Conservation (phyloP, 2,888 invertebrate species). For the Laspeyria flexula region DNA sequence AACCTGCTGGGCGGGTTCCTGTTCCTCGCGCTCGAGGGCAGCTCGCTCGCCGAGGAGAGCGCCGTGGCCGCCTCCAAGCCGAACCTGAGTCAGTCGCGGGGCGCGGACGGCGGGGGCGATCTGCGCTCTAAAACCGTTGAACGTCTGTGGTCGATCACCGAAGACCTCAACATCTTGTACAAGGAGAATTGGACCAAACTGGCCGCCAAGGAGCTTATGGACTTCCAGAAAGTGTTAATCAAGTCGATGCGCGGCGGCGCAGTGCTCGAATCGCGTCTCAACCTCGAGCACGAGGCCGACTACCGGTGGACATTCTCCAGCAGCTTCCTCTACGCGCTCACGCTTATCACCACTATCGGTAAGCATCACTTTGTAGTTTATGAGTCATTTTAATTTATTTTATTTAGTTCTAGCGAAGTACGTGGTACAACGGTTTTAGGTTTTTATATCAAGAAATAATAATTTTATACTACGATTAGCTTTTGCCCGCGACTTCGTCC, state of each 20-base stretch:
- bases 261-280: slow-evolving; percentile 61
- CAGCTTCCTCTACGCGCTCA: slow-evolving; percentile 96
- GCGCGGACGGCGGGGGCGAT: slow-evolving; percentile 60
- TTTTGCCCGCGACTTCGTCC: too few species aligned
- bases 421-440: too few species aligned
- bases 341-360: slow-evolving; percentile 98
- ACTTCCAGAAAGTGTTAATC: slow-evolving; percentile 90
- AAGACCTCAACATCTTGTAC: slow-evolving; percentile 94
- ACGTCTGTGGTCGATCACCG: slow-evolving; percentile 94
- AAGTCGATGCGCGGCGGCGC: slow-evolving; percentile 76
- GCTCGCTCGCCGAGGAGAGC: slow-evolving; percentile 82
- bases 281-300: slow-evolving; percentile 67
- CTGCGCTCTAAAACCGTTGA: slow-evolving; percentile 91
- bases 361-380: slow-evolving; percentile 60
- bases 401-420: too few species aligned
- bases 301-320: slow-evolving; percentile 96
- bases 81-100: slow-evolving; percentile 84
- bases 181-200: slow-evolving; percentile 96
- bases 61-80: slow-evolving; percentile 88
- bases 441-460: too few species aligned
- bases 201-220: slow-evolving; percentile 94
- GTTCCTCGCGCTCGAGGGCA: slow-evolving; percentile 94
- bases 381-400: too few species aligned
- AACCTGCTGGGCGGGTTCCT: slow-evolving; percentile 96
- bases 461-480: too few species aligned